Base-by-base conservation (phyloP, 2,888 invertebrate species). In the Graphium colonna region DNA sequence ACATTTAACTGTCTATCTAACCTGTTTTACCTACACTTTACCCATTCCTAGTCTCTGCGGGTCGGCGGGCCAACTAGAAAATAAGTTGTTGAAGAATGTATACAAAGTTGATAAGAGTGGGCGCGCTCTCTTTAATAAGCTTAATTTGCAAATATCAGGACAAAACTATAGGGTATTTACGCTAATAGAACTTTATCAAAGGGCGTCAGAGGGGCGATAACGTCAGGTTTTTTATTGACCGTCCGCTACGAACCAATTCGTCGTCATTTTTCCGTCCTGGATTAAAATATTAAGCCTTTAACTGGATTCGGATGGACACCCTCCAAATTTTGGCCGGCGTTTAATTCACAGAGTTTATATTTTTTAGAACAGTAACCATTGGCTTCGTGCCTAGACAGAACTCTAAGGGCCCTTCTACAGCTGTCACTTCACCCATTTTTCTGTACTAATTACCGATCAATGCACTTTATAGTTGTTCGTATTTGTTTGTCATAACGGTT, bases 131-230 rank as follows among this genome's bases (percentile, higher is more conserved):
- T 64, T 62, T 77, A 83, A 83, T 82, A 78, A 79, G 79, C 77
- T 79, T 80, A 76, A 84, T 84, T 84, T 82, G 77, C 73, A 69
- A 76, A 75, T 81, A 80, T 80, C 79, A 74, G 76, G 70, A 65
- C 64, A 65, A 65, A 68, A 68, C 70, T 69, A 75, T 70, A 67
- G 66, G 69, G 67, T 70, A 65, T 62, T 44, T 49, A 57, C 63
- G 67, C 71, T 71, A 71, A 75, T 75, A 70, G 63, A 72, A 71
- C 66, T 71, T 68, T 68, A 68, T 71, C 71, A 61, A 69, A 73
- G 67, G 61, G 63, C 64, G 59, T 57, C 60, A 51, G 45, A 50
- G 45, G 12, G 15, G 12, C 39, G 31, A 40, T 28, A 28, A 16
- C 12, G 50, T 28, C 17, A 17, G 45, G 40, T 13, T 17, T 15